phyloP scores from a whole-genome alignment of 2,888 invertebrate species.

The Lithodes maja region DNA sequence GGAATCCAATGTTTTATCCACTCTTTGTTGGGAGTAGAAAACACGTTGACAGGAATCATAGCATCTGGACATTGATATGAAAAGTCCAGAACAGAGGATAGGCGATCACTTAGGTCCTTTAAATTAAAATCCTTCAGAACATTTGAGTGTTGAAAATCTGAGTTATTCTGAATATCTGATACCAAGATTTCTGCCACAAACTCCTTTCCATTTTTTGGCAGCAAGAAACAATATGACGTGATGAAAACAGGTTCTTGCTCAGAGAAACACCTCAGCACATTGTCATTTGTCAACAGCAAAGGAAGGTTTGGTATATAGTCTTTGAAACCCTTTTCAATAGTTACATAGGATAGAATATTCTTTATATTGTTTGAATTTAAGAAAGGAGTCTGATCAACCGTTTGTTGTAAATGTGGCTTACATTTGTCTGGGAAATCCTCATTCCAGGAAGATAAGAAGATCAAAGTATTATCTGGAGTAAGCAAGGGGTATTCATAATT shows the following conservation, averaged over 20 bases:
- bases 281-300: slow-evolving; percentile 41
- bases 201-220: slow-evolving; percentile 30
- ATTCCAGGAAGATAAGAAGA: slow-evolving; percentile 37
- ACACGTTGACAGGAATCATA: neutral
- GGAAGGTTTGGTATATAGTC: slow-evolving; percentile 18
- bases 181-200: neutral
- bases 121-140: slow-evolving; percentile 32
- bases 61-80: neutral
- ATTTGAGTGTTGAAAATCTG: neutral
- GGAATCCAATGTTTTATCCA: too few species aligned
- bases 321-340: neutral
- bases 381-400: slow-evolving; percentile 12
- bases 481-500: neutral
- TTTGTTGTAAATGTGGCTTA: neutral
- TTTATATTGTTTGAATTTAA: neutral
- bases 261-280: slow-evolving; percentile 18
- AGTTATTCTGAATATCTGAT: neutral
- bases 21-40: neutral
- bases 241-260: slow-evolving; percentile 34
- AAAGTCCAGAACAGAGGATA: neutral
- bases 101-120: slow-evolving; percentile 18
- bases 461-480: slow-evolving; percentile 7
- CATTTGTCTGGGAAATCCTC: slow-evolving; percentile 22
- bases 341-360: slow-evolving; percentile 7
- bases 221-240: slow-evolving; percentile 18